Conservation (phyloP, 2,797 vertebrate species). For the Petrocephalus sullivani region DNA sequence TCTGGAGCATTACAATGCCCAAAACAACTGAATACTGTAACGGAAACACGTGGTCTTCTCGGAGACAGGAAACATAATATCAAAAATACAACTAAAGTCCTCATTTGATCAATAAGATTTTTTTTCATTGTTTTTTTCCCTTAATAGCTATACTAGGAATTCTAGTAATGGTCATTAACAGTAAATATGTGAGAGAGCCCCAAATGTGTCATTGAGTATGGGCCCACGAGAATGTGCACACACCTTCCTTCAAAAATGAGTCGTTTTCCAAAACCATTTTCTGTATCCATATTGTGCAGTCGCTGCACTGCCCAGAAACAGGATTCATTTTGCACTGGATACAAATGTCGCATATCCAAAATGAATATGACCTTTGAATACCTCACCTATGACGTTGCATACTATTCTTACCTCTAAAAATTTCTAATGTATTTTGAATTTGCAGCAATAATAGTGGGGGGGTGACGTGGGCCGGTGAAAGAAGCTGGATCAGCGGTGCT, state of each 20-base stretch:
- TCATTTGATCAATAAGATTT: neutral
- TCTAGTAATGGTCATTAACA: slow-evolving; percentile 29
- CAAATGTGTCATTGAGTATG: slow-evolving; percentile 8
- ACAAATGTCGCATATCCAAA: neutral
- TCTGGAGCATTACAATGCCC: neutral
- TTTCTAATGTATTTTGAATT: neutral
- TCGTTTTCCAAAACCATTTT: neutral
- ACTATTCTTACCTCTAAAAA: neutral
- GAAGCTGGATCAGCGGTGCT: neutral
- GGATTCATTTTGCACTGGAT: slow-evolving; percentile 5
- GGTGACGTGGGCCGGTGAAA: neutral
- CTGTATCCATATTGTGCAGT: neutral
- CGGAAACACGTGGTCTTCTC: neutral
- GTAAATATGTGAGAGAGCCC: slow-evolving; percentile 6
- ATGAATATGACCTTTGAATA: neutral
- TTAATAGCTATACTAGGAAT: slow-evolving; percentile 28
- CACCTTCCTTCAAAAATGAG: neutral
- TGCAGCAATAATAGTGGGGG: neutral
- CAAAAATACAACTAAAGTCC: slow-evolving; percentile 23
- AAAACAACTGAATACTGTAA: slow-evolving; percentile 2
- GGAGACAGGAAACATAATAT: neutral
- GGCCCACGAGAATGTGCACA: neutral
- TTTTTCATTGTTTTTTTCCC: slow-evolving; percentile 25
- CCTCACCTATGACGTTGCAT: slow-evolving; percentile 4
- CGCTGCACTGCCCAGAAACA: neutral